Base-by-base conservation (phyloP, 92 coral and sea anemone species). In the Anthopleura xanthogrammica region DNA sequence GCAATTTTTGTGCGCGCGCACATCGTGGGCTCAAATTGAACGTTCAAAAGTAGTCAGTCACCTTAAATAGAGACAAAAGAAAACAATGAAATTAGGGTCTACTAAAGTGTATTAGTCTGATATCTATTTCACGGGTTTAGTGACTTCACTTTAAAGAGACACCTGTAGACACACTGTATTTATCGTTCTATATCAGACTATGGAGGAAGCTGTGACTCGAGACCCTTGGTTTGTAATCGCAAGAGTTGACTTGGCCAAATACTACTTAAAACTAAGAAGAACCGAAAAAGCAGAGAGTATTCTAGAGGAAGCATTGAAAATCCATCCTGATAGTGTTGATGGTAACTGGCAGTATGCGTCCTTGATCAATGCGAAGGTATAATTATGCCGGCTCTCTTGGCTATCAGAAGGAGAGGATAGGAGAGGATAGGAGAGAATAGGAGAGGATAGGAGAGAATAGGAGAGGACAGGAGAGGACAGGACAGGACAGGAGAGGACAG, bases 191-290 rank as follows among this genome's bases (percentile, higher is more conserved):
- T 54, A 39, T 52, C 57, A 90, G 93, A 77, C 77, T 41, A 64
- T 90, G 46, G 86, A 84, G 85, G 60, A 82, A 41, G 93, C 83
- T 41, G 82, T 87, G 13, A 20, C 16, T 12, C 78, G 81, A 82
- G 93, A 90, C n/a, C 91, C 93, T 3, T 85, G 85, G 89, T 90
- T 90, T 36, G 93, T 90, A 19, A 90, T 84, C 48, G 89, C 91
- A 12, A 86, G 80, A 41, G 60, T 87, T 41, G 89, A 90, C 56
- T 81, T 90, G 19, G 87, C 93, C 8, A 62, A 84, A 40, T 84
- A 73, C 85, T 84, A 87, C 72, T 55, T 75, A 20, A 70, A 48
- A 43, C 68, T 72, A 19, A 89, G 83, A 42, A 76, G 81, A 72
- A 48, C 11, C 3, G 79, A 72, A 10, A 86, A 50, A 29, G 93